Evolutionary conservation across 2,888 invertebrate species (phyloP), one percentile per base, ranked within the genome.

Genomic region (Cephonodes hylas): DNA sequence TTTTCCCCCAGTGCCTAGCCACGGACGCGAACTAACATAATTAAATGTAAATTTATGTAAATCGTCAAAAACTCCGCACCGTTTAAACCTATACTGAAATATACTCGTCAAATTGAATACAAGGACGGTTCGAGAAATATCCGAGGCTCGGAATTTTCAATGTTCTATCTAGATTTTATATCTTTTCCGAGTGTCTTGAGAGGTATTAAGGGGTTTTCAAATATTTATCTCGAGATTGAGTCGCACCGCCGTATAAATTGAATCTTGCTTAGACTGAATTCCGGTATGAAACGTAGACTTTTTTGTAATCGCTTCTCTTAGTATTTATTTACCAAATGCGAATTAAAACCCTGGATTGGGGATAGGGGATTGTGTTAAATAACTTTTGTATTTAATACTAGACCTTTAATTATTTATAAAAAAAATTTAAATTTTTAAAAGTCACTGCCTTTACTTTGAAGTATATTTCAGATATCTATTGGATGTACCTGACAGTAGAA

Each of bases 41-140:
- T 82, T 75, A 69, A 68, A 81, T 81, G 81, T 77, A 83, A 81
- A 83, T 70, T 76, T 73, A 84, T 83, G 83, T 74, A 81, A 81
- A 84, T 82, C 77, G 71, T 62, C 64, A 69, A 74, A 73, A 69
- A 67, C 68, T 42, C 66, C 38, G 66, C 68, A 63, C 67, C 71
- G 71, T 62, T 66, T 65, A 63, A 65, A 59, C 63, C 56, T 20
- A 48, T n/a, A 63, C 64, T 64, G 65, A 67, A 72, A 69, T 70
- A 70, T 71, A 72, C 59, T 66, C 68, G 69, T 69, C 77, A 72
- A 76, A 77, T 75, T 77, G 71, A 76, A 79, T 72, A 73, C 70
- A 71, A 71, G 74, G 71, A 65, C 63, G 63, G 63, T 67, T 61
- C 67, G 69, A 73, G 70, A 74, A 70, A 68, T 64, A 63, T 42